Base-by-base conservation (phyloP, 2,113 vertebrate genomes). In the Ptilonorhynchus violaceus region DNA sequence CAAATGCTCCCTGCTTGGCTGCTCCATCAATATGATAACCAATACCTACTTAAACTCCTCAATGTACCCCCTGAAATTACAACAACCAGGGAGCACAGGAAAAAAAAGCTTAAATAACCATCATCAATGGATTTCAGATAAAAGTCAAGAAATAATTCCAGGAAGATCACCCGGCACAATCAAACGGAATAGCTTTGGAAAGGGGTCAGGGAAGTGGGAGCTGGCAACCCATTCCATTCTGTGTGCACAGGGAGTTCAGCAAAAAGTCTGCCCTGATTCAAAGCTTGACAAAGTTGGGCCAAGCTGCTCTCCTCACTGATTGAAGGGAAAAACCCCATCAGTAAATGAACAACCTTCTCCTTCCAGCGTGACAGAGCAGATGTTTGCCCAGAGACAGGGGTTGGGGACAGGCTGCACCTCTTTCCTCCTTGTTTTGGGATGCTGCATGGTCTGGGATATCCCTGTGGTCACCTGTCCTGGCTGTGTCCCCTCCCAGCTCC, bases 141-240 rank as follows among this genome's bases (percentile, higher is more conserved):
- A 66, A 95, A 97, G 94, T 90, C 95, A 82, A 96, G 93, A 70
- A 89, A 97, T 93, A 52, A 95, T 96, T 96, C 93, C 90, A 70
- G 72, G 67, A 85, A 93, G 88, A 97, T 94, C 58, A 16, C 80
- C 88, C 88, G 49, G 22, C 18, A 49, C 91, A 53, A 83, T 74
- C 88, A 67, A 90, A 89, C 1, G 6, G 47, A 95, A 82, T 18
- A 30, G 75, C 73, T 91, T 70, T 89, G 68, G 91, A 59, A 92
- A 55, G 21, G 76, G 85, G 63, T 60, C 44, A 64, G 81, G 79
- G 68, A 60, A 53, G 79, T 23, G 52, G 44, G 80, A 84, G 80
- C 76, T 62, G 88, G 68, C 66, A 89, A 80, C 49, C 85, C 47
- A 73, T 62, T 63, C 41, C 58, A 44, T 44, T 88, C n/a, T 0